Evolutionary conservation across 2,113 vertebrate genomes (phyloP).

Genomic region (Pungitius pungitius): DNA sequence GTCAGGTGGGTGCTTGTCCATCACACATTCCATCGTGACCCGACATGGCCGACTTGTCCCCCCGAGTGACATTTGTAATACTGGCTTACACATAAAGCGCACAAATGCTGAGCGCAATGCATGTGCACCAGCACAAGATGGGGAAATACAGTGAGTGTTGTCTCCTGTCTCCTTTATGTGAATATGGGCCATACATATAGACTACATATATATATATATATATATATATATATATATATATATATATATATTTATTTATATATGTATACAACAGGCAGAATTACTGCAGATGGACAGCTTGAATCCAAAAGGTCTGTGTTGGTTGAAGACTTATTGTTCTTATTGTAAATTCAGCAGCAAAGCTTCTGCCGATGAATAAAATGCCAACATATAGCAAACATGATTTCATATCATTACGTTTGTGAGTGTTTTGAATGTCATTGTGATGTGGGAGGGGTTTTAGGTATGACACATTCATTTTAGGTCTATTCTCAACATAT

Average conservation of each 20-base stretch:
- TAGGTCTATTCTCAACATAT: slow-evolving; percentile 18
- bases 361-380: slow-evolving; percentile 7
- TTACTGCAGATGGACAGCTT: neutral
- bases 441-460: slow-evolving; percentile 8
- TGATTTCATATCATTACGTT: slow-evolving; percentile 31
- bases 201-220: no score
- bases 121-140: neutral
- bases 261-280: neutral
- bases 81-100: slow-evolving; percentile 8
- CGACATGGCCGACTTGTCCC: slow-evolving; percentile 78
- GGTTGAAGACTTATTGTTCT: slow-evolving; percentile 30
- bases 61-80: slow-evolving; percentile 67
- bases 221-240: slow-evolving; percentile 1
- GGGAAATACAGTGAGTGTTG: neutral
- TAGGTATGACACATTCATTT: slow-evolving; percentile 20
- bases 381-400: slow-evolving; percentile 11
- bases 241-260: neutral
- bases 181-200: neutral
- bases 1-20: slow-evolving; percentile 71
- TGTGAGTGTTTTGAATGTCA: slow-evolving; percentile 42
- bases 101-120: slow-evolving; percentile 1
- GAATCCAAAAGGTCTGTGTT: neutral
- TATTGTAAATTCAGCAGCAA: slow-evolving; percentile 23
- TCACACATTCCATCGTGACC: slow-evolving; percentile 78
- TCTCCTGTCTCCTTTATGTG: neutral